Conservation (phyloP, 2,797 vertebrate species). For the Australoheros facetus region DNA sequence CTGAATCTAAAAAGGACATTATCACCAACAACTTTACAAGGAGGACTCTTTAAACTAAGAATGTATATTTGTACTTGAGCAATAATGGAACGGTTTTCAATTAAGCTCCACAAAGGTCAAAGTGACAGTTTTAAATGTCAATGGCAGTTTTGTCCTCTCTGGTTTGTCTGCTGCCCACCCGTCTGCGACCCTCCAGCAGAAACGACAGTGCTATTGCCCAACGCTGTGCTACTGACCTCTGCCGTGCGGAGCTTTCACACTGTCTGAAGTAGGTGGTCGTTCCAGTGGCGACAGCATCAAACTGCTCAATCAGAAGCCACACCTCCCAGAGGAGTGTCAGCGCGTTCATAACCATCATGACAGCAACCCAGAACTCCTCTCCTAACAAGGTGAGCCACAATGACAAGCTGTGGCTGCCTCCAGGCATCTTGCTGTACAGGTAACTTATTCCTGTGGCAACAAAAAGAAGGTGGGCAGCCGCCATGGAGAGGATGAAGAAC, state of each 20-base stretch:
- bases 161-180: slow-evolving; percentile 27
- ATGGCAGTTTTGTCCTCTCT: slow-evolving; percentile 58
- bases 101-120: neutral
- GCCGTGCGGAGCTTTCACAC: slow-evolving; percentile 28
- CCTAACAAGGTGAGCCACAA: slow-evolving; percentile 61
- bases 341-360: slow-evolving; percentile 75
- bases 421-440: slow-evolving; percentile 56
- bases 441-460: slow-evolving; percentile 66
- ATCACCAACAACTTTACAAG: slow-evolving; percentile 31
- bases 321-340: slow-evolving; percentile 80
- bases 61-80: neutral
- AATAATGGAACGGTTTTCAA: neutral
- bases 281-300: slow-evolving; percentile 74
- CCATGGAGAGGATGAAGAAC: slow-evolving; percentile 80
- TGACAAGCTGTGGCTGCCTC: slow-evolving; percentile 23
- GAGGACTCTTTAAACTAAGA: slow-evolving; percentile 26
- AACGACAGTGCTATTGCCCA: slow-evolving; percentile 70
- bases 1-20: slow-evolving; percentile 13
- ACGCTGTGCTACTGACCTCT: slow-evolving; percentile 64
- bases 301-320: slow-evolving; percentile 82
- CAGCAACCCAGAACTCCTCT: slow-evolving; percentile 80
- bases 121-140: slow-evolving; percentile 67
- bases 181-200: slow-evolving; percentile 75
- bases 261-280: slow-evolving; percentile 80
- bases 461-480: slow-evolving; percentile 78